Evolutionary conservation across 1,140 invertebrate genomes (phyloP).

Genomic region (Neodiprion pinetum): DNA sequence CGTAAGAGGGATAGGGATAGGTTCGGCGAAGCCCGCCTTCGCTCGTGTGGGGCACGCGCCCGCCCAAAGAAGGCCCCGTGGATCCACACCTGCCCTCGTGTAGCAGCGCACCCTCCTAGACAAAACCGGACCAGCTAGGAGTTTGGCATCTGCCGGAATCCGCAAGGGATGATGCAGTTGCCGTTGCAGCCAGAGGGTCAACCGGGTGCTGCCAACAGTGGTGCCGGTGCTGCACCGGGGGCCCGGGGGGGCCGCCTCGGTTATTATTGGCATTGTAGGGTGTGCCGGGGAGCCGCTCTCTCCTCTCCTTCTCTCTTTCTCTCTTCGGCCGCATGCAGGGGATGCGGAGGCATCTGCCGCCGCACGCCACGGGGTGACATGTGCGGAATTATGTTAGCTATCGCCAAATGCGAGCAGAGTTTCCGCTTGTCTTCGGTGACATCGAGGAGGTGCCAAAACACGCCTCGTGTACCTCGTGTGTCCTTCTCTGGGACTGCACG

Average conservation of each 20-base stretch:
- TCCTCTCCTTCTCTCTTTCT: background rate
- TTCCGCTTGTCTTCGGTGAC: too few relatives aligned
- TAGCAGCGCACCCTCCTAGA: slow-evolving; percentile 45
- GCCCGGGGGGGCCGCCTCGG: slow-evolving; percentile 46
- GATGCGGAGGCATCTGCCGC: background rate
- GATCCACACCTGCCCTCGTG: slow-evolving; percentile 56
- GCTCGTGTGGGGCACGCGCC: slow-evolving; percentile 63
- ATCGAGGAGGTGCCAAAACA: too few relatives aligned
- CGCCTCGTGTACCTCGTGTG: too few relatives aligned
- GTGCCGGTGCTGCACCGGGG: background rate
- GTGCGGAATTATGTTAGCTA: background rate
- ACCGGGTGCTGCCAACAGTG: background rate
- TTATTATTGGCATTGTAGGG: slow-evolving; percentile 60
- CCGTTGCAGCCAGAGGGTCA: background rate
- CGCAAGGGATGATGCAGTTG: slow-evolving; percentile 46
- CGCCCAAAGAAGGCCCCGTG: slow-evolving; percentile 29
- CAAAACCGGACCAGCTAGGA: slow-evolving; percentile 35
- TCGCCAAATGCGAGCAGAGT: background rate
- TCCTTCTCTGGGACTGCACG: too few relatives aligned
- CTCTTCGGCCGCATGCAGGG: background rate
- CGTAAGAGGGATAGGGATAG: too few relatives aligned
- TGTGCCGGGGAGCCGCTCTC: slow-evolving; percentile 30
- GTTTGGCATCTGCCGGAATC: slow-evolving; percentile 58
- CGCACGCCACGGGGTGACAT: background rate
- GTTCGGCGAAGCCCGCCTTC: slow-evolving; percentile 52